A percentile compares a stretch with the other conserved stretches of the same genome.
Evolutionary conservation across 2,888 invertebrate genomes (phyloP).

Genomic region (Leucophenga montana): DNA sequence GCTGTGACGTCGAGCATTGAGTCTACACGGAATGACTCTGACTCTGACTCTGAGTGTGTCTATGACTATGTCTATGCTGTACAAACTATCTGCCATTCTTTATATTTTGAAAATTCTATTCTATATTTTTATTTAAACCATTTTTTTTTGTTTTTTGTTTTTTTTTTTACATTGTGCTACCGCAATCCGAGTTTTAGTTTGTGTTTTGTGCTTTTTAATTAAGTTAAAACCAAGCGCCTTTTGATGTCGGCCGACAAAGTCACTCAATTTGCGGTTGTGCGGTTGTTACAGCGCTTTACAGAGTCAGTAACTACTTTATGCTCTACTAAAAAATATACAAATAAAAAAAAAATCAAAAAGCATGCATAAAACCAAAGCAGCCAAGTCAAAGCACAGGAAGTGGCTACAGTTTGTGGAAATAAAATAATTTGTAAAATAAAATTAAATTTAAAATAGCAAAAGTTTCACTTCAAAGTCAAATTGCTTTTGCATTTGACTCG

Average conservation of each 20-base stretch:
- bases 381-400: too few species aligned
- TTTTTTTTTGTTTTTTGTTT: neutral
- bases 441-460: neutral
- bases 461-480: neutral
- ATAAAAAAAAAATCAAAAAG: too few species aligned
- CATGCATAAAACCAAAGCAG: too few species aligned
- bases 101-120: too few species aligned
- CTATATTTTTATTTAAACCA: too few species aligned
- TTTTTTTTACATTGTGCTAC: neutral
- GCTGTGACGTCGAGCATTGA: neutral
- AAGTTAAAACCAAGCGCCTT: slow-evolving; percentile 15
- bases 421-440: neutral
- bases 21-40: too few species aligned
- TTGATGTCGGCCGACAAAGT: slow-evolving; percentile 21
- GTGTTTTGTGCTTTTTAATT: slow-evolving; percentile 28
- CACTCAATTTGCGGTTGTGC: slow-evolving; percentile 24
- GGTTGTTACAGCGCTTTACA: neutral
- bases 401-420: slow-evolving; percentile 11
- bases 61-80: too few species aligned
- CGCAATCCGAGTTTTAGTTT: slow-evolving; percentile 21
- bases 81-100: neutral
- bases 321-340: neutral
- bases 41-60: too few species aligned
- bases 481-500: slow-evolving; percentile 12
- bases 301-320: too few species aligned